Conservation (phyloP, 2,797 vertebrate genomes). For the Urocyon cinereoargenteus region DNA sequence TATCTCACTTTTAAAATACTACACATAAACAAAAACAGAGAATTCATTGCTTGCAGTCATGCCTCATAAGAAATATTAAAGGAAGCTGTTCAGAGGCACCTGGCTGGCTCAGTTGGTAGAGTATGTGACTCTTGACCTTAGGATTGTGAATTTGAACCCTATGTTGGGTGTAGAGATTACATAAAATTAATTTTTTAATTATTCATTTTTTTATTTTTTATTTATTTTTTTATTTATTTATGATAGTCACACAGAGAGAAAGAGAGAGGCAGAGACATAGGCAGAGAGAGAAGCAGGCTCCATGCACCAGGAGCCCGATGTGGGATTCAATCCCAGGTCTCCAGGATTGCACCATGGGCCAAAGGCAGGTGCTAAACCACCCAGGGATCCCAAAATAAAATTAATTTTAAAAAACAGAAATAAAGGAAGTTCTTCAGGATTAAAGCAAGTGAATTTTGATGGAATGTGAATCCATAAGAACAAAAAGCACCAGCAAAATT, state of each 20-base stretch:
- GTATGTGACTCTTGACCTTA: not conserved
- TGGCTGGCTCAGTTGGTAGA: not conserved
- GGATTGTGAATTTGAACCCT: not conserved
- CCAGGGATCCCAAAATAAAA: too few species aligned
- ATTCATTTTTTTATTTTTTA: too few species aligned
- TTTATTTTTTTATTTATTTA: too few species aligned
- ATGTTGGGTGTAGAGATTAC: not conserved
- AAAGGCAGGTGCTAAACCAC: too few species aligned
- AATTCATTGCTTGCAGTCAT: not conserved
- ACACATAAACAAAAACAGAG: not conserved
- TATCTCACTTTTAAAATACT: not conserved
- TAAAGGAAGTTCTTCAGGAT: not conserved
- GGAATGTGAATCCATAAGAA: not conserved
- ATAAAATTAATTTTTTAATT: not conserved
- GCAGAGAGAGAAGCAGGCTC: too few species aligned
- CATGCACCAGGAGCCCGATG: too few species aligned
- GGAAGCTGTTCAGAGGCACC: not conserved
- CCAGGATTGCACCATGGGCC: too few species aligned
- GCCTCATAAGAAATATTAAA: slow-evolving; percentile 8
- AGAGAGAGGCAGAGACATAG: too few species aligned
- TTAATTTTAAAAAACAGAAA: not conserved
- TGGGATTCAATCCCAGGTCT: too few species aligned
- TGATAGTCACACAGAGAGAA: too few species aligned
- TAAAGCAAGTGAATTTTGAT: not conserved
- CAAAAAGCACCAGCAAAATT: not conserved